A percentile compares a stretch with the other conserved stretches of the same genome.
These are phyloP conservation scores for Rhabdomys pumilio DNA, from an alignment of 2,797 vertebrate genomes.

Conservation along the genomic window DNA sequence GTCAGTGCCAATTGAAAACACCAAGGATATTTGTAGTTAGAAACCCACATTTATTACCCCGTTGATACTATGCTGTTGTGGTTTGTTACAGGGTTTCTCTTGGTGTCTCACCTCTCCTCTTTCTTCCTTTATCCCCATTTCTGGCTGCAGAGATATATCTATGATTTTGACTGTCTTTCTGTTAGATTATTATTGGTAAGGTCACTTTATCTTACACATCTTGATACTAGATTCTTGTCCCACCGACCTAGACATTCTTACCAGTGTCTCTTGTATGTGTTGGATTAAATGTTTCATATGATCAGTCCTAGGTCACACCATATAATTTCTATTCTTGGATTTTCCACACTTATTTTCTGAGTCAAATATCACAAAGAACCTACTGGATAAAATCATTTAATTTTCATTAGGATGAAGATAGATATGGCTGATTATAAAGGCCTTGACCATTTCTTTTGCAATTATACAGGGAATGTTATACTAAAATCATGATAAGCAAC, in stretches of 20 bases:
- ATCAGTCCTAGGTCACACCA: not conserved
- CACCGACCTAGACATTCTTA: not conserved
- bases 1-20: not conserved
- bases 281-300: not conserved
- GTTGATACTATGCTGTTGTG: not conserved
- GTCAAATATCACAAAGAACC: not conserved
- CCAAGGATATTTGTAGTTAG: not conserved
- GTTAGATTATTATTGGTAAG: not conserved
- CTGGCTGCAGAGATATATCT: not conserved
- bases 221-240: not conserved
- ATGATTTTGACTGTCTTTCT: not conserved
- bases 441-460: not conserved
- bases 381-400: not conserved
- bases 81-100: not conserved
- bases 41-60: not conserved
- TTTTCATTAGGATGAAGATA: not conserved
- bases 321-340: slow-evolving; percentile 17
- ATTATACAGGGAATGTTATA: not conserved
- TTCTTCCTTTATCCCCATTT: not conserved
- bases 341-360: not conserved
- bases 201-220: not conserved
- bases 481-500: not conserved
- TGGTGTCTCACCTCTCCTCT: not conserved
- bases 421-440: not conserved
- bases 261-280: not conserved